phyloP scores from a whole-genome alignment of 64 coral and sea anemone species.

The Actinia tenebrosa region DNA sequence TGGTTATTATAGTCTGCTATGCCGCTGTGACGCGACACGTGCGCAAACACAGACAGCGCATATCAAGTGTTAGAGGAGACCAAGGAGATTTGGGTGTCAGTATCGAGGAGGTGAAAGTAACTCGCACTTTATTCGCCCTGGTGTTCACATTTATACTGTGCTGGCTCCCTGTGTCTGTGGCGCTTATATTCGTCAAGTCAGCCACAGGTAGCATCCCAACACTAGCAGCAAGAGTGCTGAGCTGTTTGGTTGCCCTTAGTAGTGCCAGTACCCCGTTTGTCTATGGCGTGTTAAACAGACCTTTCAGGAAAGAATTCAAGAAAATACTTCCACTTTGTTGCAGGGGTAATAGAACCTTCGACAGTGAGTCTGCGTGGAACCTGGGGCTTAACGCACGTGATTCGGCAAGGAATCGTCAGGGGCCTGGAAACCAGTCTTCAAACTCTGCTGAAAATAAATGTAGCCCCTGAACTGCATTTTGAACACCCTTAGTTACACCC shows the following conservation, averaged over 20 bases:
- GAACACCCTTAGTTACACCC: too few species aligned
- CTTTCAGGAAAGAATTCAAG: constrained; percentile 10
- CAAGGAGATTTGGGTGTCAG: neutral
- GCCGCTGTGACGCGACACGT: neutral
- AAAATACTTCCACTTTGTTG: neutral
- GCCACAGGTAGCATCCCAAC: neutral
- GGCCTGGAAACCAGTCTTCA: neutral
- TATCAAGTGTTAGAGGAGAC: neutral
- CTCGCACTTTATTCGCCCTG: constrained; percentile 18
- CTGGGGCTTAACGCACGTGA: constrained; percentile 1
- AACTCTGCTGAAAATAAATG: neutral
- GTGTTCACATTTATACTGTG: constrained; percentile 22
- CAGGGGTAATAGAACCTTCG: neutral
- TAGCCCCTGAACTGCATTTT: neutral
- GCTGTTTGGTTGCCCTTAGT: constrained; percentile 2
- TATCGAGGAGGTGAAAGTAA: constrained; percentile 20
- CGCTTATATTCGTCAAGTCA: neutral
- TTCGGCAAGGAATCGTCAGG: neutral
- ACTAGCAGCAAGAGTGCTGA: constrained; percentile 3
- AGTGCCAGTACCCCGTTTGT: constrained; percentile 26
- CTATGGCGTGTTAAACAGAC: constrained; percentile 5
- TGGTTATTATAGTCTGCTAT: constrained; percentile 11
- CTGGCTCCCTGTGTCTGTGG: constrained; percentile 21
- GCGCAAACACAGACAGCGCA: constrained; percentile 5
- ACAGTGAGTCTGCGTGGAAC: constrained; percentile 15